Evolutionary conservation across 2,797 vertebrate genomes (phyloP).

Genomic region (Platalea minor): DNA sequence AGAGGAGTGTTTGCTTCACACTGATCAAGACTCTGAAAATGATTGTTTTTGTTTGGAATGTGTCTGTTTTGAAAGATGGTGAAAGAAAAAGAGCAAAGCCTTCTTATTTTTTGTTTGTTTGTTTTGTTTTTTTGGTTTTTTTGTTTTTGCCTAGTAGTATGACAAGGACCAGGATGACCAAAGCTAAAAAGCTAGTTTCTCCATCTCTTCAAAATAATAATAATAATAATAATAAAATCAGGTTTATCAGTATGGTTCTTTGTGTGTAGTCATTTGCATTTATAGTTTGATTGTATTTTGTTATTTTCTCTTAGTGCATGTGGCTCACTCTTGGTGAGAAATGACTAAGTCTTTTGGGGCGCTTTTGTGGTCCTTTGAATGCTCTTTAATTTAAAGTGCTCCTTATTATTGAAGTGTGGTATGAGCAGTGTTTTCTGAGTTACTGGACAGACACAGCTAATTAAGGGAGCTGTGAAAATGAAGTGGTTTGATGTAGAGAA

Average conservation of each 20-base stretch:
- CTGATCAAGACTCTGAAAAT: background rate
- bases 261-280: background rate
- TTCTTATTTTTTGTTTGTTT: background rate
- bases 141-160: background rate
- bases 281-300: background rate
- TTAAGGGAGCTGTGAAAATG: background rate
- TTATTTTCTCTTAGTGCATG: background rate
- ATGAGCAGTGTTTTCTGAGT: background rate
- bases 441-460: background rate
- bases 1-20: background rate
- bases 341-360: background rate
- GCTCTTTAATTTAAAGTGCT: background rate
- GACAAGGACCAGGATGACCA: background rate
- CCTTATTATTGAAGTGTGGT: background rate
- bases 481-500: background rate
- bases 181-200: background rate
- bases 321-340: background rate
- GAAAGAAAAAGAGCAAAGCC: background rate
- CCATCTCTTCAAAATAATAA: background rate
- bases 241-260: background rate
- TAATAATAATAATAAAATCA: background rate
- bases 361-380: background rate
- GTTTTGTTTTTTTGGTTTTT: no score
- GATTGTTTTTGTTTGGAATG: background rate
- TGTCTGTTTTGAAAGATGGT: background rate